Conservation (phyloP, 2,888 invertebrate genomes). For the Drosophila multiciliata region DNA sequence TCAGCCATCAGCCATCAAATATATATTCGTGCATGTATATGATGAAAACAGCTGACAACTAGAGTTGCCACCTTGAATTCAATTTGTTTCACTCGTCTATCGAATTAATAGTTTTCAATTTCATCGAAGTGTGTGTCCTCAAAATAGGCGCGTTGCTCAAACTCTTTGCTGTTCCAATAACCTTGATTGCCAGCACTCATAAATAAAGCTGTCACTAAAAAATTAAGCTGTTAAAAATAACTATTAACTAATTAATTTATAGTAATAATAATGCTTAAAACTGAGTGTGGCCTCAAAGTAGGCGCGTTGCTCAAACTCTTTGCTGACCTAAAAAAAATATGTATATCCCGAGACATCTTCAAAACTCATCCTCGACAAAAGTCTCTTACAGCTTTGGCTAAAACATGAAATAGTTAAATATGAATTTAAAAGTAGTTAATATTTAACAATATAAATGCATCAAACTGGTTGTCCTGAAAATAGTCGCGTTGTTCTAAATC, state of each 20-base stretch:
- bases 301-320: not conserved
- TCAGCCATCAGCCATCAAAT: conserved; percentile 28
- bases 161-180: not conserved
- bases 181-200: too few relatives aligned
- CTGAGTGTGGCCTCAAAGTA: not conserved
- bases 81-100: not conserved
- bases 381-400: too few relatives aligned
- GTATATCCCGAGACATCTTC: accelerated
- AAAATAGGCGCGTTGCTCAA: conserved; percentile 22
- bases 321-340: not conserved
- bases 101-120: not conserved
- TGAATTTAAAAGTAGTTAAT: too few relatives aligned
- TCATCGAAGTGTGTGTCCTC: not conserved
- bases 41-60: conserved; percentile 51
- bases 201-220: not conserved
- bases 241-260: not conserved
- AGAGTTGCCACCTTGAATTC: conserved; percentile 47
- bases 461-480: not conserved
- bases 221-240: accelerated
- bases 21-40: conserved; percentile 4
- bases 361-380: not conserved
- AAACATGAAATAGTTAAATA: too few relatives aligned
- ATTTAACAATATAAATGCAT: not conserved
- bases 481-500: not conserved
- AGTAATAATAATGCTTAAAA: not conserved